Evolutionary conservation across 2,888 invertebrate species (phyloP).

Genomic region (Aporophyla nigra): DNA sequence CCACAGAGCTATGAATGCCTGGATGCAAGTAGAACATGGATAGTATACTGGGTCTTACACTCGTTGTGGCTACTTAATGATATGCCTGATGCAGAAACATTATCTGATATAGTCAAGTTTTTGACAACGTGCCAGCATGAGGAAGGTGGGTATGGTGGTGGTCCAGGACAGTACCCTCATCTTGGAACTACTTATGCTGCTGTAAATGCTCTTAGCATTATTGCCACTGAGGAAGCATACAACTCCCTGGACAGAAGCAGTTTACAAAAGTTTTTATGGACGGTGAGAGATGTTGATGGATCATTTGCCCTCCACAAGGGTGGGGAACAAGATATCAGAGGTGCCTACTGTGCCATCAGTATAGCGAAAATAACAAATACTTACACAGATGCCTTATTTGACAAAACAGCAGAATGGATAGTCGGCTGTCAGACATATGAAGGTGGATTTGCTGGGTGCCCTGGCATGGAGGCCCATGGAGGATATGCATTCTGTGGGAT

Average conservation of each 20-base stretch:
- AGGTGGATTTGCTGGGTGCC: conserved; percentile 98
- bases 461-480: conserved; percentile 99
- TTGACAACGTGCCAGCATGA: conserved; percentile 93
- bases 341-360: conserved; percentile 98
- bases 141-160: conserved; percentile 98
- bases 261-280: conserved; percentile 94
- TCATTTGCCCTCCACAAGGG: conserved; percentile 97
- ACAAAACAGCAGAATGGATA: conserved; percentile 97
- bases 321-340: conserved; percentile 98
- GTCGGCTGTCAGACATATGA: conserved; percentile 99
- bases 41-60: conserved; percentile 99
- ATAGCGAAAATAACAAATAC: conserved; percentile 97
- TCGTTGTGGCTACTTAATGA: conserved; percentile 93
- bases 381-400: conserved; percentile 94
- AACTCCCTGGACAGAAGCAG: conserved; percentile 95
- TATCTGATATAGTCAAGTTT: conserved; percentile 84
- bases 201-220: conserved; percentile 97
- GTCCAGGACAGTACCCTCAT: conserved; percentile 97
- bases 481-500: conserved; percentile 99
- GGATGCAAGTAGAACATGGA: conserved; percentile 99
- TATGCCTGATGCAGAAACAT: conserved; percentile 85
- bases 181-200: conserved; percentile 99
- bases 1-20: conserved; percentile 94
- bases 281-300: conserved; percentile 95
- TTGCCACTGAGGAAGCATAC: conserved; percentile 97